Evolutionary conservation across 2,113 vertebrate species (phyloP).

Genomic region (Zingel zingel): DNA sequence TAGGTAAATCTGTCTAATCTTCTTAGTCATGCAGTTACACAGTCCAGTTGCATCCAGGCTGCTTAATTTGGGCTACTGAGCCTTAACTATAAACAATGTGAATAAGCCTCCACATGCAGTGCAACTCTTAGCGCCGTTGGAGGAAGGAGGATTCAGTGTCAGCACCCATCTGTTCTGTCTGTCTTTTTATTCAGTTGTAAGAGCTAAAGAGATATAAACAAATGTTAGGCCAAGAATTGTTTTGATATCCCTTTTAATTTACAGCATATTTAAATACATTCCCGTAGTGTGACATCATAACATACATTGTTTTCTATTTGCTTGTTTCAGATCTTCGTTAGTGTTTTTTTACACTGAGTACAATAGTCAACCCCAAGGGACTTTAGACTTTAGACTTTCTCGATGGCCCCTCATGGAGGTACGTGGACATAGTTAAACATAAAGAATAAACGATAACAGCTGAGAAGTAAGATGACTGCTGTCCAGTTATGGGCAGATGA

Average conservation of each 20-base stretch:
- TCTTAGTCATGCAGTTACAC: constrained; percentile 73
- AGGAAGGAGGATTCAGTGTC: constrained; percentile 20
- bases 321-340: neutral
- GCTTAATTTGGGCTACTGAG: constrained; percentile 73
- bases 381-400: neutral
- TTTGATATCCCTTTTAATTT: neutral
- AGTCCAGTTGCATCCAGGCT: constrained; percentile 63
- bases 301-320: neutral
- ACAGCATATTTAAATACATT: neutral
- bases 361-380: neutral
- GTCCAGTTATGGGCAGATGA: neutral
- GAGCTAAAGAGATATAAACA: neutral
- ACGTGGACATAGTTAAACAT: neutral
- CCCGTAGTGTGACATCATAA: neutral
- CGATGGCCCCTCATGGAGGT: neutral
- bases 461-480: neutral
- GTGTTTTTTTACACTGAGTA: neutral
- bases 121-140: constrained; percentile 5
- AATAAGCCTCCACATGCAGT: constrained; percentile 19
- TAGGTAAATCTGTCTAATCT: constrained; percentile 82
- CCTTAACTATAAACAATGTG: constrained; percentile 46
- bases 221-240: neutral
- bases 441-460: neutral
- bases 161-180: constrained; percentile 19
- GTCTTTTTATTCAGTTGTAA: neutral